A percentile compares a stretch with the other conserved stretches of the same genome.
phyloP scores from a whole-genome alignment of 2,888 invertebrate species.

The Ophioninae sp. region DNA sequence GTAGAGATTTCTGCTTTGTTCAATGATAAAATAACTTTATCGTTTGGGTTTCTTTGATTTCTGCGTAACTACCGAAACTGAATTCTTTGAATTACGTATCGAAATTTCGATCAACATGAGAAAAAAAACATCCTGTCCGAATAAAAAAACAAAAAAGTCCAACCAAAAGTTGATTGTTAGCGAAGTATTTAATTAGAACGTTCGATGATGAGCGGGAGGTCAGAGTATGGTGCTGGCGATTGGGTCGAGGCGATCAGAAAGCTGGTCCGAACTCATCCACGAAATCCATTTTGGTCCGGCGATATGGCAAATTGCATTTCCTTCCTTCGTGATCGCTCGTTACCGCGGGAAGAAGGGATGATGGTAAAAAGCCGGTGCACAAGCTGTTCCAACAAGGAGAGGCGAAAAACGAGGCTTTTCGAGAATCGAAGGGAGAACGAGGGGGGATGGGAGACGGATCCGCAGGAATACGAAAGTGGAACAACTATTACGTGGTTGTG shows the following conservation, averaged over 20 bases:
- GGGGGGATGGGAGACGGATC: slow-evolving; percentile 25
- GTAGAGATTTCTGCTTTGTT: too few species aligned
- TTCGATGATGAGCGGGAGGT: slow-evolving; percentile 58
- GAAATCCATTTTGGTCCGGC: slow-evolving; percentile 68
- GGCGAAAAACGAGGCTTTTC: slow-evolving; percentile 44
- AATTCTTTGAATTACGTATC: too few species aligned
- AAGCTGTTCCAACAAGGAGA: slow-evolving; percentile 31
- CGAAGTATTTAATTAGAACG: neutral
- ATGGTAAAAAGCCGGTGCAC: slow-evolving; percentile 63
- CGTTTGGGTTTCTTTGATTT: too few species aligned
- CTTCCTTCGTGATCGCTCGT: slow-evolving; percentile 70
- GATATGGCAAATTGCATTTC: slow-evolving; percentile 70
- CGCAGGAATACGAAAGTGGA: slow-evolving; percentile 40
- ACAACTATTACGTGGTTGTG: slow-evolving; percentile 40
- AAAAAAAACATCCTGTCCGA: too few species aligned
- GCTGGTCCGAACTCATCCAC: slow-evolving; percentile 41
- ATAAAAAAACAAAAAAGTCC: too few species aligned
- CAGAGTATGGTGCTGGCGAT: slow-evolving; percentile 48
- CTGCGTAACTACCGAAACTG: too few species aligned
- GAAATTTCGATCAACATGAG: too few species aligned
- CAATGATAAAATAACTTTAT: too few species aligned
- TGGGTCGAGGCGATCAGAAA: slow-evolving; percentile 25
- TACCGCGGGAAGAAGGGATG: slow-evolving; percentile 69
- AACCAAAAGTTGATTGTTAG: too few species aligned
- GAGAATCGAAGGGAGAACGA: slow-evolving; percentile 14